Evolutionary conservation across 2,113 vertebrate genomes (phyloP).

Genomic region (Bettongia penicillata): DNA sequence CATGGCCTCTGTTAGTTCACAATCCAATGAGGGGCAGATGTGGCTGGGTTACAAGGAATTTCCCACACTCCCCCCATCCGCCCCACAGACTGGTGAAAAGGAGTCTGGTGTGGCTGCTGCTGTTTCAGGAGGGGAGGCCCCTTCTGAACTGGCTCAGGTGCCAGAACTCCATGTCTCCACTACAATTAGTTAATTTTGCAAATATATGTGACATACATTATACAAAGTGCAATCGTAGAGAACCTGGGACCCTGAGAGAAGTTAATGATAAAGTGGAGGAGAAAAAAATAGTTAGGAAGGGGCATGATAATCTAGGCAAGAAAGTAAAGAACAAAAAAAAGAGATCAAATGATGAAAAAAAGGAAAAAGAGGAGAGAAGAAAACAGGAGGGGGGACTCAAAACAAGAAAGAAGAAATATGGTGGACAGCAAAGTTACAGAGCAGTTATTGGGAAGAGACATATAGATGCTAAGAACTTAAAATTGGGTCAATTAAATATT

Average conservation of each 20-base stretch:
- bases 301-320: not conserved
- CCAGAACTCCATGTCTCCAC: slow-evolving; percentile 70
- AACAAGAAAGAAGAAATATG: slow-evolving; percentile 33
- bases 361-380: slow-evolving; percentile 35
- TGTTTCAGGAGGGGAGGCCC: slow-evolving; percentile 35
- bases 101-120: not conserved
- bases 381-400: slow-evolving; percentile 22
- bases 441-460: not conserved
- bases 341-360: not conserved
- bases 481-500: not conserved
- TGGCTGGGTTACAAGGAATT: slow-evolving; percentile 21
- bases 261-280: slow-evolving; percentile 62
- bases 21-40: slow-evolving; percentile 42
- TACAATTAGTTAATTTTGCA: slow-evolving; percentile 66
- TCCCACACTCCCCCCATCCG: not conserved
- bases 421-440: not conserved
- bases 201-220: slow-evolving; percentile 33
- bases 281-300: slow-evolving; percentile 66
- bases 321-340: not conserved
- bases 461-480: not conserved
- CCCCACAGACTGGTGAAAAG: slow-evolving; percentile 5
- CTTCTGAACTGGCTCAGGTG: slow-evolving; percentile 8
- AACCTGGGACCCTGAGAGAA: slow-evolving; percentile 73
- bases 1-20: slow-evolving; percentile 61
- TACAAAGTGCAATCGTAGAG: slow-evolving; percentile 56